Base-by-base conservation (phyloP, 2,888 invertebrate species). In the Ametastegia equiseti region DNA sequence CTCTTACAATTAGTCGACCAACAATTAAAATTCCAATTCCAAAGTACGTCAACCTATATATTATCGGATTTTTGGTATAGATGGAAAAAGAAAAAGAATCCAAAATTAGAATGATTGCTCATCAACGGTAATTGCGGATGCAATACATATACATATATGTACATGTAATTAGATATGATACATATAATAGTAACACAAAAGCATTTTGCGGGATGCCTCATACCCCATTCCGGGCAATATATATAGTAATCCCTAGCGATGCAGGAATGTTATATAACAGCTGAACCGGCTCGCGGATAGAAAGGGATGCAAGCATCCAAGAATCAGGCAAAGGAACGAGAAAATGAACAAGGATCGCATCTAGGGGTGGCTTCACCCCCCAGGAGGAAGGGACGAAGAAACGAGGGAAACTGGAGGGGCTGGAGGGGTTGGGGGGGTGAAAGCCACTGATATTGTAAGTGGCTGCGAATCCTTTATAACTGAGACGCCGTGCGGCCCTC, bases 391-490 rank as follows among this genome's bases (percentile, higher is more conserved):
- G 67, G 75, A 36, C 73, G 67, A 19, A 36, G 39, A 63, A 71
- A 19, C 42, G 60, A 4, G 79, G 6, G 3, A 60, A 60, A 27
- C 60, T 60, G 60, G 15, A 60, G 57, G 45, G 77, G 30, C 36
- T 75, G 80, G n/a, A n/a, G n/a, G n/a, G n/a, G n/a, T n/a, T n/a
- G n/a, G n/a, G n/a, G 80, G 69, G 42, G 42, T 73, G 69, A 73
- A 73, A 84, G 84, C 80, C 83, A 84, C 88, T 89, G 90, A 90
- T 90, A 90, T 90, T 88, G 88, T 90, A 90, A 90, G 90, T 90
- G 90, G 90, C 88, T 88, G 89, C 87, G 88, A 90, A 90, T 90
- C 89, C 89, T 90, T 90, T 90, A 90, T 90, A 88, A 87, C 88
- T 87, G 84, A 86, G 88, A 83, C 84, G 82, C 84, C 83, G 84